A percentile compares a stretch with the other conserved stretches of the same genome.
These are phyloP conservation scores for Xenentodon cancila DNA, from an alignment of 2,797 vertebrate species.

Conservation along the genomic window DNA sequence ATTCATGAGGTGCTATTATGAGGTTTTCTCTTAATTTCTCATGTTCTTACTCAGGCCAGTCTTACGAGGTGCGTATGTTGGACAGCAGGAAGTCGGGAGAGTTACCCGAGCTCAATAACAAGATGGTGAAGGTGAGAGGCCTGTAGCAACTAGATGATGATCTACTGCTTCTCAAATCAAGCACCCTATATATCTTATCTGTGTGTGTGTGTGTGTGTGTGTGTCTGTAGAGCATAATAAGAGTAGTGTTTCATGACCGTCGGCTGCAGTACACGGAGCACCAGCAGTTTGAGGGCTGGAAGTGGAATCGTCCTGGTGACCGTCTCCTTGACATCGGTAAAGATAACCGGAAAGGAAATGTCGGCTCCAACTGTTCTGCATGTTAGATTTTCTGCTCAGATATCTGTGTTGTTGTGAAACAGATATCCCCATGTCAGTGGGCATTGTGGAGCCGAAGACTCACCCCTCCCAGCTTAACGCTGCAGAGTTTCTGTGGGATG, in stretches of 20 bases:
- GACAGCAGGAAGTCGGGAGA: conserved; percentile 95
- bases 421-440: conserved; percentile 99
- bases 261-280: conserved; percentile 88
- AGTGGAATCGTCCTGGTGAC: conserved; percentile 87
- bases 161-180: background rate
- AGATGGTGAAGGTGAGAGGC: conserved; percentile 92
- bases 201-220: conserved; percentile 45
- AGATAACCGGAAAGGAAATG: conserved; percentile 10
- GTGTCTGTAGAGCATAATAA: conserved; percentile 79
- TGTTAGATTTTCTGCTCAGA: conserved; percentile 28
- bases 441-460: conserved; percentile 93
- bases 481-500: conserved; percentile 96
- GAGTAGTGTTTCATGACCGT: conserved; percentile 86
- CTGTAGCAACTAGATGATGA: conserved; percentile 2
- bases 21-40: too few relatives aligned
- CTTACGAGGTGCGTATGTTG: conserved; percentile 96
- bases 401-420: conserved; percentile 21
- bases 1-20: too few relatives aligned
- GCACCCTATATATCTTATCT: conserved; percentile 10
- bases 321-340: conserved; percentile 88
- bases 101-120: conserved; percentile 92
- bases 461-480: conserved; percentile 95
- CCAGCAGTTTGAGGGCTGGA: conserved; percentile 89
- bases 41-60: conserved; percentile 86
- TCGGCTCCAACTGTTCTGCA: conserved; percentile 20